Conservation (phyloP, 2,113 vertebrate species). For the Eublepharis macularius region DNA sequence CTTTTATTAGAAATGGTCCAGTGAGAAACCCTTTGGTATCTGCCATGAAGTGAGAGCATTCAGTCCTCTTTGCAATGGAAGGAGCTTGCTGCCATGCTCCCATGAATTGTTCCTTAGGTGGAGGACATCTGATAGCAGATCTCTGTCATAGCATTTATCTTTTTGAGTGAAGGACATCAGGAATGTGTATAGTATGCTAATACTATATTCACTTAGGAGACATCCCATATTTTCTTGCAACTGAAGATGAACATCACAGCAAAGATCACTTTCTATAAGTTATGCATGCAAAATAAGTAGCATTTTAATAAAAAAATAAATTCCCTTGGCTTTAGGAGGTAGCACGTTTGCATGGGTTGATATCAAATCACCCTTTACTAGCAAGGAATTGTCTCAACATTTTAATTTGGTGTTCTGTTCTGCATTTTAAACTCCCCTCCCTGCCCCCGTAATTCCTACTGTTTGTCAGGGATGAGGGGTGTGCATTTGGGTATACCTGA, state of each 20-base stretch:
- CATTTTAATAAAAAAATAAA: not conserved
- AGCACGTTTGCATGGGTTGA: rapidly evolving
- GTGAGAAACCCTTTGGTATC: constrained; percentile 41
- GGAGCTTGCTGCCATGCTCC: constrained; percentile 11
- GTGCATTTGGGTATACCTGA: too few relatives aligned
- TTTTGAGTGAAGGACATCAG: not conserved
- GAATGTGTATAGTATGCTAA: constrained; percentile 10
- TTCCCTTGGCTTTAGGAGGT: not conserved
- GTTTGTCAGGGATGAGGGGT: too few relatives aligned
- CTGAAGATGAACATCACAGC: constrained; percentile 26
- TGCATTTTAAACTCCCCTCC: not conserved
- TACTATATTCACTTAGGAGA: constrained; percentile 32
- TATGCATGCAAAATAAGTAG: constrained; percentile 18
- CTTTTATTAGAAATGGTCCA: constrained; percentile 32
- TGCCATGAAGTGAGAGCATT: constrained; percentile 15
- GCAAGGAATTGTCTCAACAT: not conserved
- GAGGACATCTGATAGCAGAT: not conserved
- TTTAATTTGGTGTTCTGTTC: not conserved
- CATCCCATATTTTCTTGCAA: constrained; percentile 24
- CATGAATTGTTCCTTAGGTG: constrained; percentile 11
- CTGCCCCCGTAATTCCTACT: too few relatives aligned
- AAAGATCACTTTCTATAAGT: constrained; percentile 17
- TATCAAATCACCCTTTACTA: not conserved
- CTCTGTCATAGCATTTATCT: constrained; percentile 24
- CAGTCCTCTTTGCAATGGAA: constrained; percentile 27